Base-by-base conservation (phyloP, 2,113 vertebrate species). In the Halichoerus grypus region DNA sequence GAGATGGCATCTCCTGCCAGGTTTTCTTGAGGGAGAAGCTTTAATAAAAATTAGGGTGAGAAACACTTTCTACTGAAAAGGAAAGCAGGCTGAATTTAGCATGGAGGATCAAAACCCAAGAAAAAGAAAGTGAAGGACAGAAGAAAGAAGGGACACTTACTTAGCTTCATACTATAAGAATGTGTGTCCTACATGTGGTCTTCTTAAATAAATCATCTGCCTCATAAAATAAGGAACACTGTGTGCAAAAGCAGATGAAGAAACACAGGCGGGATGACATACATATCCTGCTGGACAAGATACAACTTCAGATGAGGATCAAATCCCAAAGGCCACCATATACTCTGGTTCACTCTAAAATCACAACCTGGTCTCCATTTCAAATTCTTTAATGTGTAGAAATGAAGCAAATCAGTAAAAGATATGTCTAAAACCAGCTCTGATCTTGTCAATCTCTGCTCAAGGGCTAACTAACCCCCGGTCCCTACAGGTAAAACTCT, bases 11-110 rank as follows among this genome's bases (percentile, higher is more conserved):
- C 49, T 86, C 61, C 55, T 53, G 51, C 39, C 28, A 71, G 55
- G 18, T 74, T 59, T 46, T 77, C 80, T 39, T 77, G 36, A 55
- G 76, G 22, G 67, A 88, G 72, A 51, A 15, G 74, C 65, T 76
- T 80, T 36, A 89, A 1, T 55, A 28, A 82, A 80, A 39, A 26
- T 57, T 24, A 91, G 16, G 31, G 69, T 55, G 61, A 95, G 28
- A 95, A 96, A 91, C 16, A 86, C 49, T 42, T 69, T 77, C 55
- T 91, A 77, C 7, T 79, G 53, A 72, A 92, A 94, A 22, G 71
- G 57, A 74, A 59, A 91, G 93, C 19, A 93, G 83, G 24, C 67
- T 92, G 72, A 87, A 71, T 91, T 86, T 84, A 91, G 19, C 10
- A 77, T 7, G 36, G 15, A 86, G 26, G 42, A 57, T 59, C 31